phyloP scores from a whole-genome alignment of 2,888 invertebrate genomes.

The Morpho achilles region DNA sequence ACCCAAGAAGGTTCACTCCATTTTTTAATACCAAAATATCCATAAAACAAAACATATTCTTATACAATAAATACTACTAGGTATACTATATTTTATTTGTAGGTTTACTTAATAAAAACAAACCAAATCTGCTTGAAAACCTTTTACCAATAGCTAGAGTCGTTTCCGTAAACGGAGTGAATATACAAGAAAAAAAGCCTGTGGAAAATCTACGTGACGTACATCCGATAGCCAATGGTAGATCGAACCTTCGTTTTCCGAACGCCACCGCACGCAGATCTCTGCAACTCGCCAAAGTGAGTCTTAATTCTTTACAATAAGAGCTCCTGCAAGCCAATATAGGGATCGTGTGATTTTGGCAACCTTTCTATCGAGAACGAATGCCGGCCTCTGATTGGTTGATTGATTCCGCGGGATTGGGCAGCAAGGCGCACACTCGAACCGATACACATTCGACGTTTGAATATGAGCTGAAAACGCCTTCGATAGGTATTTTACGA shows the following conservation, averaged over 20 bases:
- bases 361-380: slow-evolving; percentile 54
- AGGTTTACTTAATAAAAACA: neutral
- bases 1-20: too few relatives aligned
- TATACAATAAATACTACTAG: too few relatives aligned
- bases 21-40: too few relatives aligned
- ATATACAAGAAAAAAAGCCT: slow-evolving; percentile 51
- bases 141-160: slow-evolving; percentile 38
- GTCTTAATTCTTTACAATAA: slow-evolving; percentile 26
- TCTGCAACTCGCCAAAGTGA: neutral
- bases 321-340: slow-evolving; percentile 18
- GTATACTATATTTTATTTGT: neutral
- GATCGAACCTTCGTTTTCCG: slow-evolving; percentile 62
- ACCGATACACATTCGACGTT: slow-evolving; percentile 67
- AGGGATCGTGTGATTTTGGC: slow-evolving; percentile 39
- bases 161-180: slow-evolving; percentile 41
- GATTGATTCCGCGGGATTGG: slow-evolving; percentile 81
- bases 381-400: slow-evolving; percentile 60
- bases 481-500: slow-evolving; percentile 61
- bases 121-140: slow-evolving; percentile 5
- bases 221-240: slow-evolving; percentile 63
- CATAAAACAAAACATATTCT: too few relatives aligned
- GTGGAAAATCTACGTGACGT: slow-evolving; percentile 73
- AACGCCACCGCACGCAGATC: slow-evolving; percentile 22
- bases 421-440: slow-evolving; percentile 79
- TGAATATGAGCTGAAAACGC: slow-evolving; percentile 53